Evolutionary conservation across 64 coral and sea anemone genomes (phyloP).

Genomic region (Montipora efflorescens): DNA sequence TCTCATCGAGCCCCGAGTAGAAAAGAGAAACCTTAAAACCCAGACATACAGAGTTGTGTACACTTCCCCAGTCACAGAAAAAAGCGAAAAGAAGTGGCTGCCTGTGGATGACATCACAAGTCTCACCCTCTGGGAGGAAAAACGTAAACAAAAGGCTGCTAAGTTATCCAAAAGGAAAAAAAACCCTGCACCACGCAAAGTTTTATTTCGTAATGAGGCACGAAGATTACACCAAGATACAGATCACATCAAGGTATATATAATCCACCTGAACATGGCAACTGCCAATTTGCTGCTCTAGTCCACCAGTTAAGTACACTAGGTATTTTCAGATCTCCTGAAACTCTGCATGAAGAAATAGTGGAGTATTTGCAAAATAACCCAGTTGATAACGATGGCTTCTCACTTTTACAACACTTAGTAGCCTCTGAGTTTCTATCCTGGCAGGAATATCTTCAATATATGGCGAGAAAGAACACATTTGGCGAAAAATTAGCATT

Average conservation of each 20-base stretch:
- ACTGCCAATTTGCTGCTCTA: constrained; percentile 27
- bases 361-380: background rate
- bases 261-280: constrained; percentile 7
- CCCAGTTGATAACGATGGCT: constrained; percentile 9
- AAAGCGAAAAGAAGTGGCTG: background rate
- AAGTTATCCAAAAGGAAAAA: background rate
- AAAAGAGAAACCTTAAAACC: constrained; percentile 1
- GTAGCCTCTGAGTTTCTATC: background rate
- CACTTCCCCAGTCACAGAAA: background rate
- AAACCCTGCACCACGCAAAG: background rate
- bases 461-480: background rate
- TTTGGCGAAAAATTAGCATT: constrained; percentile 27
- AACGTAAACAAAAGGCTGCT: background rate
- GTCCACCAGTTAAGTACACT: background rate
- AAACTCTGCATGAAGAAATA: background rate
- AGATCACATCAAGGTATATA: constrained; percentile 16
- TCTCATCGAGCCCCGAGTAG: background rate
- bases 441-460: constrained; percentile 1
- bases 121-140: constrained; percentile 10
- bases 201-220: background rate
- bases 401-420: background rate
- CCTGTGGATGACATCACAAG: constrained; percentile 7
- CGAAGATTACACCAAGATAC: background rate
- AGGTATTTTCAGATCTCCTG: background rate
- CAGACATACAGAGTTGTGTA: constrained; percentile 16